Conservation (phyloP, 2,888 invertebrate genomes). For the Ormyrus pomaceus region DNA sequence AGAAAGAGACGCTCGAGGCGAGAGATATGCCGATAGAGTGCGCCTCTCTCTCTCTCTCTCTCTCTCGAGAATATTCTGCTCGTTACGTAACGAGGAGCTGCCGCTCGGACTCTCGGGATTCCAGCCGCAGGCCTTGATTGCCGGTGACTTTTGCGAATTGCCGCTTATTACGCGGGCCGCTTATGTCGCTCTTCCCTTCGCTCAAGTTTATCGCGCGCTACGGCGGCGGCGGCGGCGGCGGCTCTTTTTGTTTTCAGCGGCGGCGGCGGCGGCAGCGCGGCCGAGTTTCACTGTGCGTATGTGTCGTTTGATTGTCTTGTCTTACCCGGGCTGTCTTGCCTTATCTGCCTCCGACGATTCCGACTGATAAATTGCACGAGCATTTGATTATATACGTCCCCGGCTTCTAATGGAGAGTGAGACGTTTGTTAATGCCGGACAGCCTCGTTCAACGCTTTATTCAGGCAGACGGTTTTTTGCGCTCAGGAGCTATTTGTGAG, state of each 20-base stretch:
- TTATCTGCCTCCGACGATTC: conserved; percentile 22
- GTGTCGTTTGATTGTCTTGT: conserved; percentile 23
- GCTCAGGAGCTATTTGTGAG: no score
- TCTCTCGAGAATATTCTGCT: no score
- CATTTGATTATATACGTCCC: conserved; percentile 19
- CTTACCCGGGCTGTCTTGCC: not conserved
- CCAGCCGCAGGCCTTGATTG: conserved; percentile 3
- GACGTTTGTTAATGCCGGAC: not conserved
- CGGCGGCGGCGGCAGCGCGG: not conserved
- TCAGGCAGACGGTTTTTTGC: no score
- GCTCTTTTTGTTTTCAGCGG: not conserved
- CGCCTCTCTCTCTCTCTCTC: no score
- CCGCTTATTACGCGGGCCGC: conserved; percentile 3
- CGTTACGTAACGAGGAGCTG: no score
- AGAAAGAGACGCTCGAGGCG: no score
- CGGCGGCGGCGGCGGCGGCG: no score
- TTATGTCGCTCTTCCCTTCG: not conserved
- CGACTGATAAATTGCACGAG: conserved; percentile 29
- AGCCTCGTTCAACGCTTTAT: no score
- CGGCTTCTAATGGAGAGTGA: conserved; percentile 40
- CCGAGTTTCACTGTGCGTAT: not conserved
- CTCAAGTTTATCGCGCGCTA: no score
- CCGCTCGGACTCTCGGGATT: no score
- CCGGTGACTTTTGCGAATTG: conserved; percentile 21
- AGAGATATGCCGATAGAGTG: no score